Percentiles rank a stretch among this genome's conserved stretches.
phyloP scores from a whole-genome alignment of 2,797 vertebrate species.

The Acanthurus tractus region DNA sequence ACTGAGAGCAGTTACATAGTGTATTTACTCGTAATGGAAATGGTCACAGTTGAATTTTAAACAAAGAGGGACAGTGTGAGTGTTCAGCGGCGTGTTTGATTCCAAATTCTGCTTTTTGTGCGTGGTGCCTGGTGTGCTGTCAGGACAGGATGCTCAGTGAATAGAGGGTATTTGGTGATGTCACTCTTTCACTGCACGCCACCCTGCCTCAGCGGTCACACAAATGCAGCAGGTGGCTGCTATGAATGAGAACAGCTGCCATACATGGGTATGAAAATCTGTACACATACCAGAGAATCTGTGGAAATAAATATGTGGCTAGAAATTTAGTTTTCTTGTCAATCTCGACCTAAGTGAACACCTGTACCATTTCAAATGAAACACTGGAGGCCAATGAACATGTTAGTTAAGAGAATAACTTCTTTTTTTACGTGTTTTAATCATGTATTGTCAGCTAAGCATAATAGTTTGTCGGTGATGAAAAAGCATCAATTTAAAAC shows the following conservation, averaged over 20 bases:
- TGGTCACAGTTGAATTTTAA: slow-evolving; percentile 4
- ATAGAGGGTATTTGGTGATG: slow-evolving; percentile 14
- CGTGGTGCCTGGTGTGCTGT: slow-evolving; percentile 10
- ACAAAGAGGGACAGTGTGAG: slow-evolving; percentile 13
- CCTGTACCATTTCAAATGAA: no score
- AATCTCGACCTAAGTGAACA: neutral
- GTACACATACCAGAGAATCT: neutral
- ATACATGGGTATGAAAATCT: neutral
- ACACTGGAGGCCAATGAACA: no score
- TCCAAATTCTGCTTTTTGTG: slow-evolving; percentile 5
- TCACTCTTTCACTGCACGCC: neutral
- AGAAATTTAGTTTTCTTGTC: neutral
- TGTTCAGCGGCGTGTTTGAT: neutral
- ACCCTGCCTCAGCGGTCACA: neutral
- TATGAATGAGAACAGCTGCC: neutral
- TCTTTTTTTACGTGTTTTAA: no score
- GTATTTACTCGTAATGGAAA: slow-evolving; percentile 16
- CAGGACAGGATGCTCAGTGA: slow-evolving; percentile 11
- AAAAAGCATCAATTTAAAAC: no score
- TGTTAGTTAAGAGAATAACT: no score
- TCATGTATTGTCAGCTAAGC: no score
- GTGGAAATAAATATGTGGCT: neutral
- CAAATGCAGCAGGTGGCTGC: slow-evolving; percentile 4
- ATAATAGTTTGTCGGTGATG: no score
- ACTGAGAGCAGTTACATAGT: neutral